These are phyloP conservation scores for Eulacestoma nigropectus DNA, from an alignment of 2,113 vertebrate species.

Conservation along the genomic window DNA sequence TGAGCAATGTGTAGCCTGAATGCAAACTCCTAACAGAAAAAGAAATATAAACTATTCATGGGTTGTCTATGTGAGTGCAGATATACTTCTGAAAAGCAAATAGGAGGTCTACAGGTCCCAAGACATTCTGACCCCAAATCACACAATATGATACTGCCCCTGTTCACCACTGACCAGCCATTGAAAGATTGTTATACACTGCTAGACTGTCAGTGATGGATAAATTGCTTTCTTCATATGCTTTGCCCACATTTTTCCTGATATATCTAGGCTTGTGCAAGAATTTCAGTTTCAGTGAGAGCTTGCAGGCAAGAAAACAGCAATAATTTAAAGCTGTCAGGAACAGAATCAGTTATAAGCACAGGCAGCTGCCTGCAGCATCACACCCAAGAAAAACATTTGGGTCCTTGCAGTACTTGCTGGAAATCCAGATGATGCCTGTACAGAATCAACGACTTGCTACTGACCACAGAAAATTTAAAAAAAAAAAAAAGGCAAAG, in stretches of 20 bases:
- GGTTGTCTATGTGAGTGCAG: not conserved
- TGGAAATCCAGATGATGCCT: not conserved
- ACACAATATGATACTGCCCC: not conserved
- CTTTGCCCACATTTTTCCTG: not conserved
- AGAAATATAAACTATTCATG: not conserved
- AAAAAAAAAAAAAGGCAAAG: not conserved
- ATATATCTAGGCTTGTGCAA: not conserved
- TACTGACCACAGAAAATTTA: not conserved
- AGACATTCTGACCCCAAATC: not conserved
- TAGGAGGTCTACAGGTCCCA: not conserved
- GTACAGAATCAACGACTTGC: not conserved
- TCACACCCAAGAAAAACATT: not conserved
- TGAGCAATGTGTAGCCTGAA: not conserved
- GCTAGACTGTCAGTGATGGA: not conserved
- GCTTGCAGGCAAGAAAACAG: not conserved
- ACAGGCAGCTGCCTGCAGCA: not conserved
- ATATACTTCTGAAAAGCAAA: not conserved
- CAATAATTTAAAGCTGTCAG: constrained; percentile 18
- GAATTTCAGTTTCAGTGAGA: not conserved
- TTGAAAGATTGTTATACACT: not conserved
- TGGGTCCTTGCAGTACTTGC: not conserved
- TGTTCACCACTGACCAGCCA: not conserved
- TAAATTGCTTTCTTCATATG: not conserved
- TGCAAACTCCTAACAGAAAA: not conserved
- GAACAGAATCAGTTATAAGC: not conserved